These are phyloP conservation scores for Garrulus glandarius DNA, from an alignment of 2,797 vertebrate species.

Conservation along the genomic window DNA sequence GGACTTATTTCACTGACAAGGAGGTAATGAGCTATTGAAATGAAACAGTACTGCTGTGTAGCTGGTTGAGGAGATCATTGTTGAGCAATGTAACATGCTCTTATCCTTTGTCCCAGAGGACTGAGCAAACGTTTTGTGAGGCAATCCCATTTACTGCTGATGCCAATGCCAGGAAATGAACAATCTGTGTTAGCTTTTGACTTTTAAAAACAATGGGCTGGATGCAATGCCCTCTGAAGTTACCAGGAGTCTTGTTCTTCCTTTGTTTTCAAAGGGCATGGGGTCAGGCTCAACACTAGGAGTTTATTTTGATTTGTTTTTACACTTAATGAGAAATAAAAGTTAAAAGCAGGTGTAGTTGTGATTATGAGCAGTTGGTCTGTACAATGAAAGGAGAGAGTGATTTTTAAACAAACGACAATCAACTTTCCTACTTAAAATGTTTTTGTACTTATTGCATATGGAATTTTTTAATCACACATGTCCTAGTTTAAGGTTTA, in stretches of 20 bases:
- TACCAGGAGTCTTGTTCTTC: conserved; percentile 41
- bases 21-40: conserved; percentile 40
- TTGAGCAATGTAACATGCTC: conserved; percentile 42
- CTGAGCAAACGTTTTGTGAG: conserved; percentile 48
- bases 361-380: background rate
- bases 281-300: background rate
- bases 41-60: background rate
- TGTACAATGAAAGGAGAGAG: accelerated
- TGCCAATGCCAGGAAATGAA: conserved; percentile 65
- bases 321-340: conserved; percentile 5
- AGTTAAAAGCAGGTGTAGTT: conserved; percentile 33
- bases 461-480: background rate
- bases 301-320: conserved; percentile 23
- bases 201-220: conserved; percentile 56
- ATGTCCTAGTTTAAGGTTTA: background rate
- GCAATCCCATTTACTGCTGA: conserved; percentile 50
- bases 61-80: conserved; percentile 37
- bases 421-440: background rate
- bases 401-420: background rate
- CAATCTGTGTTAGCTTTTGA: conserved; percentile 57
- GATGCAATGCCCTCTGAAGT: conserved; percentile 50
- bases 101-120: conserved; percentile 57
- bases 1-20: conserved; percentile 7
- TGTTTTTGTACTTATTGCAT: background rate
- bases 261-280: conserved; percentile 38